Conservation (phyloP, 2,888 invertebrate genomes). For the Drosophila antonietae region DNA sequence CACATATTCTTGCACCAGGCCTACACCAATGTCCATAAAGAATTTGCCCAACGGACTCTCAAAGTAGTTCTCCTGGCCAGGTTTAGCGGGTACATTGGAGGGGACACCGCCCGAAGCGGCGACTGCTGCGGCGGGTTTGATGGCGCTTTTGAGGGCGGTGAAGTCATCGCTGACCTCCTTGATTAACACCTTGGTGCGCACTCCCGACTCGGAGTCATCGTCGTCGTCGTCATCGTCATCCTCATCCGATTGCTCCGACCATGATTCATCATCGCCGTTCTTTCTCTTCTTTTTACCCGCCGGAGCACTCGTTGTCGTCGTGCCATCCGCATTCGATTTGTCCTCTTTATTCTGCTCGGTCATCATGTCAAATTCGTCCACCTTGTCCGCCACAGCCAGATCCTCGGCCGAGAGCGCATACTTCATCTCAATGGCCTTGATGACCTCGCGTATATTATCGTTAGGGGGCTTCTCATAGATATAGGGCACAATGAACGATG, state of each 20-base stretch:
- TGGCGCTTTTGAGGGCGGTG: conserved; percentile 85
- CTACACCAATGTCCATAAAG: conserved; percentile 95
- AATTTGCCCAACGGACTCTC: conserved; percentile 95
- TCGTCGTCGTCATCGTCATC: conserved; percentile 85
- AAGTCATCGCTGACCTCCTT: conserved; percentile 86
- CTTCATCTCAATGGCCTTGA: conserved; percentile 87
- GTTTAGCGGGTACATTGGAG: conserved; percentile 76
- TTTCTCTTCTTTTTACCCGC: conserved; percentile 82
- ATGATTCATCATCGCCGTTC: conserved; percentile 86
- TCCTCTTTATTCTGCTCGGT: conserved; percentile 85
- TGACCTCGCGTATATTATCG: conserved; percentile 90
- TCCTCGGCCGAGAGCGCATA: conserved; percentile 85
- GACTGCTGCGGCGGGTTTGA: conserved; percentile 84
- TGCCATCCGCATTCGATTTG: conserved; percentile 66
- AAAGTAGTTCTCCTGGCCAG: conserved; percentile 90
- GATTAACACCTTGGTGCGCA: conserved; percentile 85
- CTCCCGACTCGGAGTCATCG: conserved; percentile 85
- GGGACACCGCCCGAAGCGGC: conserved; percentile 61
- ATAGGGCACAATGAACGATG: conserved; percentile 96
- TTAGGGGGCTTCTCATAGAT: conserved; percentile 95
- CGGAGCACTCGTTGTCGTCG: conserved; percentile 12
- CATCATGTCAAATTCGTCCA: conserved; percentile 86
- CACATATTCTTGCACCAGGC: conserved; percentile 96
- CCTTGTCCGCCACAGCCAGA: conserved; percentile 86
- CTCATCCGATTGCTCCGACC: conserved; percentile 86